A percentile compares a stretch with the other conserved stretches of the same genome.
Conservation (phyloP, 1,140 invertebrate genomes). For the Chionoecetes opilio region DNA sequence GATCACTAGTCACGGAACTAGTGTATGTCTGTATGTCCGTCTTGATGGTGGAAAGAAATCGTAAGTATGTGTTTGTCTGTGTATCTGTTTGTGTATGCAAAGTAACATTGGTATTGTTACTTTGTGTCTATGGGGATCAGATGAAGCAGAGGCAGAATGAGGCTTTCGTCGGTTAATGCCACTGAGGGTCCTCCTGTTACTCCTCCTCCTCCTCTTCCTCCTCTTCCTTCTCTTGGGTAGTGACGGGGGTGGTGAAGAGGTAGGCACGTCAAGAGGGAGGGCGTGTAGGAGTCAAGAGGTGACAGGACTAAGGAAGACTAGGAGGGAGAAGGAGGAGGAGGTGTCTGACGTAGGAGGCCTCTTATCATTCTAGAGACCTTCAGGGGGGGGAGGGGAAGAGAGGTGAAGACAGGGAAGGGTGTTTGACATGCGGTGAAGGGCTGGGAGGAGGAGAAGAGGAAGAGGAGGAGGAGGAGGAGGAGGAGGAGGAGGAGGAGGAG, state of each 20-base stretch:
- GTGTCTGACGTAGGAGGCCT: not conserved
- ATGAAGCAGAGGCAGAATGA: too few relatives aligned
- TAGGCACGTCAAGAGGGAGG: not conserved
- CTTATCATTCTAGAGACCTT: not conserved
- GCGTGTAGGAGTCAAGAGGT: not conserved
- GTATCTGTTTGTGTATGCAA: too few relatives aligned
- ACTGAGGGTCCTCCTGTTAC: not conserved
- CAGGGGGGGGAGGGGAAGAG: not conserved
- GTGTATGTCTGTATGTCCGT: too few relatives aligned
- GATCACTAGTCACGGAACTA: too few relatives aligned
- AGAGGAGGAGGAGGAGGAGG: not conserved
- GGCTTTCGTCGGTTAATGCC: too few relatives aligned
- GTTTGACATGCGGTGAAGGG: too few relatives aligned
- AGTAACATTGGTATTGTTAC: too few relatives aligned
- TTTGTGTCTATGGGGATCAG: too few relatives aligned
- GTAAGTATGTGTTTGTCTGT: too few relatives aligned
- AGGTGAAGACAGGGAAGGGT: not conserved
- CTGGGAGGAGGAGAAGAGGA: not conserved
- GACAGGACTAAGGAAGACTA: not conserved
- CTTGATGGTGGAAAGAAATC: too few relatives aligned
- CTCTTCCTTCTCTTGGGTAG: not conserved
- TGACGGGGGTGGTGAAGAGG: not conserved
- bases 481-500: not conserved
- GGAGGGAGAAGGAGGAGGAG: slow-evolving; percentile 1
- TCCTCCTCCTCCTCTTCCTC: not conserved